phyloP scores from a whole-genome alignment of 2,797 vertebrate species.

The Pangasius larnaudii region DNA sequence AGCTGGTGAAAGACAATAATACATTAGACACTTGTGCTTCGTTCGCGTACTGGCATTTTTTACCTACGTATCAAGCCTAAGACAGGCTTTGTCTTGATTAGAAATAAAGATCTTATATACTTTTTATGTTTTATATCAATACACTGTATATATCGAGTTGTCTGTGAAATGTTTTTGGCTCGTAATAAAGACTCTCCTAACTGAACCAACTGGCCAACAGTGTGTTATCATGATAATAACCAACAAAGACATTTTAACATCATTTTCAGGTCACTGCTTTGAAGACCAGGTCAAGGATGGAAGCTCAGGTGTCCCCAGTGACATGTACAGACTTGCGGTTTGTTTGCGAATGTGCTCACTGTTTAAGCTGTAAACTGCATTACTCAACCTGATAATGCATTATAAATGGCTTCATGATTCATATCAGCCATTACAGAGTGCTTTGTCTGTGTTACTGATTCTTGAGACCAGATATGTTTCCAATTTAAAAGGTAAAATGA shows the following conservation, averaged over 20 bases:
- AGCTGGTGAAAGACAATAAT: slow-evolving; percentile 26
- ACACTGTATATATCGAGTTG: slow-evolving; percentile 43
- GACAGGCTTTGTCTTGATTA: slow-evolving; percentile 70
- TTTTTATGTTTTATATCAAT: slow-evolving; percentile 45
- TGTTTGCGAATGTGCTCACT: not conserved
- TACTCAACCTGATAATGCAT: not conserved
- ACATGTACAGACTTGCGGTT: not conserved
- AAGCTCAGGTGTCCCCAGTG: not conserved
- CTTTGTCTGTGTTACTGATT: not conserved
- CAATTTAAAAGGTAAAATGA: not conserved
- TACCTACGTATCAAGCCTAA: slow-evolving; percentile 65
- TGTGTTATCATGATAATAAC: not conserved
- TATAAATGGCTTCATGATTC: not conserved
- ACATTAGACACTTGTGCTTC: slow-evolving; percentile 16
- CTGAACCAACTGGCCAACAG: not conserved
- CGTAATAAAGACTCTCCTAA: slow-evolving; percentile 42
- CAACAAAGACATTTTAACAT: not conserved
- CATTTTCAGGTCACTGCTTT: not conserved
- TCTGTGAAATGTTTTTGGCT: slow-evolving; percentile 40
- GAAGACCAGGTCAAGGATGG: slow-evolving; percentile 10
- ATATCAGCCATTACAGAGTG: not conserved
- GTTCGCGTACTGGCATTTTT: not conserved
- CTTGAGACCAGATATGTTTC: not conserved
- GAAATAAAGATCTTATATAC: slow-evolving; percentile 81
- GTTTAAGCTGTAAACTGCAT: not conserved